Conservation (phyloP, 2,797 vertebrate species). For the Malurus splendens region DNA sequence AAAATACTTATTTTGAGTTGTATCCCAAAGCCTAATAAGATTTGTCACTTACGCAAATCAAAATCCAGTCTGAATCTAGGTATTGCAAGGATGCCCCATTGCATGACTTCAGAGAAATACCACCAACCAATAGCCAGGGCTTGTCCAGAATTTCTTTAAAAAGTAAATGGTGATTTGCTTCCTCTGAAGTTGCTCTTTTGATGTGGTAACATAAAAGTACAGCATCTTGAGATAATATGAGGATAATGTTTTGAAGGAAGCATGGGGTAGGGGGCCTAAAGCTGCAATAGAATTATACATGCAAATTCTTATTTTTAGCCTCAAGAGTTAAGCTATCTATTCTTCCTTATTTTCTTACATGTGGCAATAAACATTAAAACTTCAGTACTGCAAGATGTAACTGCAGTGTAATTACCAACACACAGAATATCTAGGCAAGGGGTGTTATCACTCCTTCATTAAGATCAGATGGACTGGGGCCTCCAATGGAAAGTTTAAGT, state of each 20-base stretch:
- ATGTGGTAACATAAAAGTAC: not conserved
- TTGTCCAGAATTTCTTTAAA: not conserved
- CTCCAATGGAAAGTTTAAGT: not conserved
- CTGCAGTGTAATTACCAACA: not conserved
- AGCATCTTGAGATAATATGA: not conserved
- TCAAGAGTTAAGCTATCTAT: not conserved
- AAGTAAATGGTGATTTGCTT: not conserved
- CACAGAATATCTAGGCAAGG: not conserved
- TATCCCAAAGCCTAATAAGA: not conserved
- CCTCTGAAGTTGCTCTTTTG: not conserved
- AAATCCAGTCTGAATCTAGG: not conserved
- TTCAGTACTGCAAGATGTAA: not conserved
- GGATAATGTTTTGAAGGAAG: not conserved
- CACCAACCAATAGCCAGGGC: not conserved
- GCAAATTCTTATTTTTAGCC: not conserved
- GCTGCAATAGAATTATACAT: not conserved
- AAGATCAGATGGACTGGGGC: not conserved
- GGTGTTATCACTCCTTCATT: not conserved
- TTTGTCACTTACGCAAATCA: not conserved
- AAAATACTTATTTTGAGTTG: not conserved
- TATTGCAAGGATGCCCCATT: not conserved
- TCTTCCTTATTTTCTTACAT: not conserved
- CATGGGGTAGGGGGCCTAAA: rapidly evolving
- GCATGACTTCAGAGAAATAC: not conserved
- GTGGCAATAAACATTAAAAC: not conserved